These are phyloP conservation scores for Temnothorax nylanderi DNA, from an alignment of 1,140 invertebrate species.

Conservation along the genomic window DNA sequence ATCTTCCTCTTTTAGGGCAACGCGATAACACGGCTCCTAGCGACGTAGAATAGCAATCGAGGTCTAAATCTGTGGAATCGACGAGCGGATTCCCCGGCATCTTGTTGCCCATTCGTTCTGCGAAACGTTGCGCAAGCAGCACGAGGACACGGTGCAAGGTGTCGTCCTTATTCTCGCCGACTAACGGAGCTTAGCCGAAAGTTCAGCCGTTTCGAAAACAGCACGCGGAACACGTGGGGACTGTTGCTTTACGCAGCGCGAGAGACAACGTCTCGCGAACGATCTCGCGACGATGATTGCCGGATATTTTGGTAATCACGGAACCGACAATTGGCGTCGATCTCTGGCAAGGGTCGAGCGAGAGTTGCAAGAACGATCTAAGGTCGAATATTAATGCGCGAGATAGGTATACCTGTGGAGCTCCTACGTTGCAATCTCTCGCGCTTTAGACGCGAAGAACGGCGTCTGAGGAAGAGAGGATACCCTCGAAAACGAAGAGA, in stretches of 20 bases:
- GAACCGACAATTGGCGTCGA: conserved; percentile 4
- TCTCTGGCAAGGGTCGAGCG: conserved; percentile 8
- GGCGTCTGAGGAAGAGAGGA: not conserved
- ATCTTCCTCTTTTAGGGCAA: conserved; percentile 43
- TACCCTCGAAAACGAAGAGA: not conserved
- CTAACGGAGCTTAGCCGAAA: not conserved
- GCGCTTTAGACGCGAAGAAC: not conserved
- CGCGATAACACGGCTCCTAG: conserved; percentile 29
- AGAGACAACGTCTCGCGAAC: not conserved
- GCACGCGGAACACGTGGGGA: not conserved
- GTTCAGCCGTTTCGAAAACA: conserved; percentile 5
- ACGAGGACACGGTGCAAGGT: not conserved
- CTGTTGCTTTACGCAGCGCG: not conserved
- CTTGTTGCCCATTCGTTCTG: not conserved
- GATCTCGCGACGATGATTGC: not conserved
- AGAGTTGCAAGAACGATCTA: not conserved
- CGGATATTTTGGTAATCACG: not conserved
- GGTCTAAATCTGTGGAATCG: conserved; percentile 38
- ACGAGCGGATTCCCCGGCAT: not conserved
- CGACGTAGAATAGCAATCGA: conserved; percentile 34
- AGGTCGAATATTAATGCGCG: not conserved
- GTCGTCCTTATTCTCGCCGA: conserved; percentile 24
- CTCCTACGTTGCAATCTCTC: not conserved
- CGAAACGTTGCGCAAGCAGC: not conserved
- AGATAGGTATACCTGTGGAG: not conserved